phyloP scores from a whole-genome alignment of 2,888 invertebrate species.

The Drosophila mimetica region DNA sequence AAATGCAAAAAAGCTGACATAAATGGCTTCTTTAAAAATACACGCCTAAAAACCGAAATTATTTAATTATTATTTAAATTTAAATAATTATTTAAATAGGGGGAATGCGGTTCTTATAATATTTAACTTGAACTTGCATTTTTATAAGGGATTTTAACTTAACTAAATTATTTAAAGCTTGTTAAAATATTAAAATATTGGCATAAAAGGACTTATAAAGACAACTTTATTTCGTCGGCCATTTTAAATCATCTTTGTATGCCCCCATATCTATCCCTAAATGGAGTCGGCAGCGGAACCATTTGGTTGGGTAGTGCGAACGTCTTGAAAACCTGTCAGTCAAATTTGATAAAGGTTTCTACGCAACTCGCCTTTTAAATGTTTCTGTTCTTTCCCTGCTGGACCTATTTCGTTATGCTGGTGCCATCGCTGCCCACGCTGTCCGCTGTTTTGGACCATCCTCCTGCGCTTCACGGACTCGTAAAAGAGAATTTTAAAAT shows the following conservation, averaged over 20 bases:
- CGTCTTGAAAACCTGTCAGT: conserved; percentile 84
- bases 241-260: conserved; percentile 6
- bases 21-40: too few relatives aligned
- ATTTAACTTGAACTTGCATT: too few relatives aligned
- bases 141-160: too few relatives aligned
- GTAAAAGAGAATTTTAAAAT: conserved; percentile 62
- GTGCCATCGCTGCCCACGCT: conserved; percentile 20
- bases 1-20: too few relatives aligned
- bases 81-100: too few relatives aligned
- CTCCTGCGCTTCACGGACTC: conserved; percentile 56
- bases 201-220: neutral
- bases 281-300: conserved; percentile 56
- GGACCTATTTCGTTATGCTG: conserved; percentile 48
- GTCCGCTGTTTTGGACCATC: conserved; percentile 47
- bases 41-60: too few relatives aligned
- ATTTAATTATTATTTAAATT: too few relatives aligned
- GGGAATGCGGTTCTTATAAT: too few relatives aligned
- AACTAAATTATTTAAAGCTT: too few relatives aligned
- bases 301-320: conserved; percentile 76
- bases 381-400: conserved; percentile 37
- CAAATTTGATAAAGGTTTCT: conserved; percentile 82
- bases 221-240: conserved; percentile 1
- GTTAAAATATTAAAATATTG: too few relatives aligned
- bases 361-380: conserved; percentile 73
- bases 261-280: conserved; percentile 26